Conservation (phyloP, 1,140 invertebrate genomes). For the Diachasma alloeum region DNA sequence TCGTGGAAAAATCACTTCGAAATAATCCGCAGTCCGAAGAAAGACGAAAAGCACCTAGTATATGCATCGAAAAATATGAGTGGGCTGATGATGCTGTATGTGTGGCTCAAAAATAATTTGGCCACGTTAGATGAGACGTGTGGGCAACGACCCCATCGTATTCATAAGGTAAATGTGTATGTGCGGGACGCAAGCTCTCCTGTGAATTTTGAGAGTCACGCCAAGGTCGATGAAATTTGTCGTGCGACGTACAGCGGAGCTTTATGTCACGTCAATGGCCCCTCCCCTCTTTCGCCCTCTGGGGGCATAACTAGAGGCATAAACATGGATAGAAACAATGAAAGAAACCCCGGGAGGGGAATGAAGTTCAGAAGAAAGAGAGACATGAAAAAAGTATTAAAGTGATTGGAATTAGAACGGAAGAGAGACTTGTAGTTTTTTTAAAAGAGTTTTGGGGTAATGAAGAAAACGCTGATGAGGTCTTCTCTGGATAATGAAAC, state of each 20-base stretch:
- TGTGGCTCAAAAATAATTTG: constrained; percentile 27
- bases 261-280: constrained; percentile 10
- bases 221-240: constrained; percentile 32
- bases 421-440: too few relatives aligned
- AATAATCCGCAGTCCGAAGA: neutral
- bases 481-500: too few relatives aligned
- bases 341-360: too few relatives aligned
- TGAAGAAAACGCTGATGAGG: too few relatives aligned
- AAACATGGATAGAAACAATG: neutral
- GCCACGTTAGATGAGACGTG: constrained; percentile 12
- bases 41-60: neutral
- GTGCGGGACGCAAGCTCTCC: constrained; percentile 11
- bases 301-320: neutral
- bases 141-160: constrained; percentile 23
- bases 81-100: constrained; percentile 12
- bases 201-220: constrained; percentile 28
- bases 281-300: neutral
- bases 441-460: too few relatives aligned
- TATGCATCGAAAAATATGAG: neutral
- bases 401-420: too few relatives aligned
- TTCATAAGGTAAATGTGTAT: neutral
- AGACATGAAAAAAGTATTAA: too few relatives aligned
- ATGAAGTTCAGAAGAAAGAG: too few relatives aligned
- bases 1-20: neutral
- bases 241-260: neutral